A percentile compares a stretch with the other conserved stretches of the same genome.
phyloP scores from a whole-genome alignment of 2,113 vertebrate species.

The Hiodon tergisus region DNA sequence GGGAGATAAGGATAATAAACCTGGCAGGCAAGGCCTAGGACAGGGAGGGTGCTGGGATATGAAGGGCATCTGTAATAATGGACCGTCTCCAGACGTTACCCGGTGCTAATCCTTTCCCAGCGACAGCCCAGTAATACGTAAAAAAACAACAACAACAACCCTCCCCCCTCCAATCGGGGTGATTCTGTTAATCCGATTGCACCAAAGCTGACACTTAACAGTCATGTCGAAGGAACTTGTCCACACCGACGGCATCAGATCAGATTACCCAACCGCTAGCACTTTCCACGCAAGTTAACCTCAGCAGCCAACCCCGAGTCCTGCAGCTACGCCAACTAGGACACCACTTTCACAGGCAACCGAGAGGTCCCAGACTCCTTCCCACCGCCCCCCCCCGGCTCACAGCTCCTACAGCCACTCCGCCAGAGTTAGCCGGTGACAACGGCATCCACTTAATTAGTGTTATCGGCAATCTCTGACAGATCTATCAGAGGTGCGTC shows the following conservation, averaged over 20 bases:
- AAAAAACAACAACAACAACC: background rate
- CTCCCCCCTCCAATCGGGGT: background rate
- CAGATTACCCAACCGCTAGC: slow-evolving; percentile 6
- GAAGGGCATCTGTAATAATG: no score
- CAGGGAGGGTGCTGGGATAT: no score
- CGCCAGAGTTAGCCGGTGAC: background rate
- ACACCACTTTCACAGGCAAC: no score
- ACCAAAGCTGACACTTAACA: background rate
- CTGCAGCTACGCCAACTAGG: background rate
- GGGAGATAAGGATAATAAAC: no score
- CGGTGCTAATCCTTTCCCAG: background rate
- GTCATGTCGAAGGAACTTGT: background rate
- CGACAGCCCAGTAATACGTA: background rate
- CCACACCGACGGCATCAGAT: slow-evolving; percentile 4
- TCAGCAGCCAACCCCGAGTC: background rate
- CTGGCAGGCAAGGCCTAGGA: no score
- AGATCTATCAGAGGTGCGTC: background rate
- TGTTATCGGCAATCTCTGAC: background rate
- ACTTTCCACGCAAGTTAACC: background rate
- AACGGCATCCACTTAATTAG: background rate
- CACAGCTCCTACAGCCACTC: background rate
- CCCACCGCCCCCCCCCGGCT: background rate
- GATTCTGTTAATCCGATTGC: background rate
- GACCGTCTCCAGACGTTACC: background rate
- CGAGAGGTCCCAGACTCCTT: background rate